Conservation (phyloP, 2,888 invertebrate genomes). For the Orthosia cruda region DNA sequence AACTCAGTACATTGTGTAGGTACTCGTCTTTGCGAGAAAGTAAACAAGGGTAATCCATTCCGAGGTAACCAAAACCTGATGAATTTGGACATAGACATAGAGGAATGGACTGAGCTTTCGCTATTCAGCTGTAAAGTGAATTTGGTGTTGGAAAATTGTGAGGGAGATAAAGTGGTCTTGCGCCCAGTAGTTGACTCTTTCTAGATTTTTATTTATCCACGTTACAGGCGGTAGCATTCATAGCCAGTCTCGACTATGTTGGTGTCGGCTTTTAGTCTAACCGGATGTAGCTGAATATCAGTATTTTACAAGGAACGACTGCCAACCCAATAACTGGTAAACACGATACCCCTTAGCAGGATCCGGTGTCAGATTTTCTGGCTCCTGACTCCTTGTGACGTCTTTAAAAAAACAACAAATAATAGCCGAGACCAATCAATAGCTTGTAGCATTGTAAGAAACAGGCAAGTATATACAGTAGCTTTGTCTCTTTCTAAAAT, state of each 20-base stretch:
- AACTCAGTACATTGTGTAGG: background rate
- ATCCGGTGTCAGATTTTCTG: background rate
- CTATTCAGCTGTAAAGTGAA: background rate
- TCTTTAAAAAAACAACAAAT: background rate
- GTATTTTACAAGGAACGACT: background rate
- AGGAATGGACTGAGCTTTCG: background rate
- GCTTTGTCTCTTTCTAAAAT: background rate
- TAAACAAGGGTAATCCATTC: conserved; percentile 26
- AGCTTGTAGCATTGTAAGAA: background rate
- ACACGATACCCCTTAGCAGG: background rate
- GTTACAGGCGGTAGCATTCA: no score
- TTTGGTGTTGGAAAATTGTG: background rate
- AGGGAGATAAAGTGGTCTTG: no score
- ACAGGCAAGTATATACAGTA: background rate
- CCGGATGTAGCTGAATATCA: background rate
- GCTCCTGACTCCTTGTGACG: background rate
- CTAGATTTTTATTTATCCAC: no score
- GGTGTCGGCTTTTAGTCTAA: background rate
- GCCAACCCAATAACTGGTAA: background rate
- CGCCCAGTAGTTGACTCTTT: no score
- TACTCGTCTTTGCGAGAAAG: background rate
- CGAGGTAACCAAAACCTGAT: conserved; percentile 39
- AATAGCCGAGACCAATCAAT: background rate
- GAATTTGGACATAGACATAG: conserved; percentile 13
- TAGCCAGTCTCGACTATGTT: no score